A percentile compares a stretch with the other conserved stretches of the same genome.
Conservation (phyloP, 2,113 vertebrate genomes). For the Epinephelus lanceolatus region DNA sequence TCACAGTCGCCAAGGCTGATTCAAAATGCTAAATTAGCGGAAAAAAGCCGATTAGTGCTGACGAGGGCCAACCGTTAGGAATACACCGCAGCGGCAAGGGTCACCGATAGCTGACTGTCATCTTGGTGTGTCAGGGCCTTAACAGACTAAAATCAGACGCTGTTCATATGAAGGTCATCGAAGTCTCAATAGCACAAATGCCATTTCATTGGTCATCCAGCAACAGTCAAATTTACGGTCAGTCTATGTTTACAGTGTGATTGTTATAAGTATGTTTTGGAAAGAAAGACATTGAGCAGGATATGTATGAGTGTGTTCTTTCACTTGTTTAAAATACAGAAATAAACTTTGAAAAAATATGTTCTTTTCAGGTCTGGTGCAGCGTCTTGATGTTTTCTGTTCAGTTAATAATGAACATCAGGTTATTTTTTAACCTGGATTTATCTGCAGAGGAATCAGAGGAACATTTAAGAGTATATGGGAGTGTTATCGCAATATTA, state of each 20-base stretch:
- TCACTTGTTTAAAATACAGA: slow-evolving; percentile 18
- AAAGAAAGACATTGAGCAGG: background rate
- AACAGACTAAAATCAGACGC: background rate
- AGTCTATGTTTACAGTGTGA: background rate
- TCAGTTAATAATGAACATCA: background rate
- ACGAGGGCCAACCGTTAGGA: too few species aligned
- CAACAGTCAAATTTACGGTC: background rate
- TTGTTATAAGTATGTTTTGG: slow-evolving; percentile 1
- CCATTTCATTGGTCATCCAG: background rate
- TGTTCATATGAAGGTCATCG: background rate
- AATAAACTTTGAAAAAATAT: slow-evolving; percentile 23
- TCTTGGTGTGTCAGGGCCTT: too few species aligned
- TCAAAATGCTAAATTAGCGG: too few species aligned
- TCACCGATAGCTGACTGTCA: too few species aligned
- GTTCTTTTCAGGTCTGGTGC: too few species aligned
- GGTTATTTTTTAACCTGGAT: background rate
- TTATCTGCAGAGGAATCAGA: background rate
- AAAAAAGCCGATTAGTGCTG: too few species aligned
- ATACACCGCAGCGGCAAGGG: too few species aligned
- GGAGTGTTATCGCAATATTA: background rate
- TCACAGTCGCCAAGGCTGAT: too few species aligned
- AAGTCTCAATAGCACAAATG: slow-evolving; percentile 10
- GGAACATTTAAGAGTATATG: too few species aligned
- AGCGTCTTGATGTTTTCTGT: too few species aligned
- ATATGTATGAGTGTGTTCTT: slow-evolving; percentile 13